phyloP scores from a whole-genome alignment of 2,888 invertebrate genomes.

The Parnassius orleans region DNA sequence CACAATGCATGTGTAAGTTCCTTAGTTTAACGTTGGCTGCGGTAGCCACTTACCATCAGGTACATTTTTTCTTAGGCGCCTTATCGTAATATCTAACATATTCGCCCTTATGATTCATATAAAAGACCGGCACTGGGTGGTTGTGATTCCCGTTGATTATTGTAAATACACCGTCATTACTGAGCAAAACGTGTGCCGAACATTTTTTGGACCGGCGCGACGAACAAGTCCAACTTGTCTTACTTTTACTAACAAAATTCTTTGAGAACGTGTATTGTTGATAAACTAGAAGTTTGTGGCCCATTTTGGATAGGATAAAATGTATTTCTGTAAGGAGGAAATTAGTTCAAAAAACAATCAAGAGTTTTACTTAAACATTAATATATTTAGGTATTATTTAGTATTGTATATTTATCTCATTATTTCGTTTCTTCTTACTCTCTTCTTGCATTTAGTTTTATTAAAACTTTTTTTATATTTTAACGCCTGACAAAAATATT shows the following conservation, averaged over 20 bases:
- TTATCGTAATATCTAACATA: conserved; percentile 43
- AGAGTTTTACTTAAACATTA: not conserved
- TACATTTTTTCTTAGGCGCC: not conserved
- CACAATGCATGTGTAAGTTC: too few relatives aligned
- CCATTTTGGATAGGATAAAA: conserved; percentile 64
- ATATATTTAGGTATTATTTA: too few relatives aligned
- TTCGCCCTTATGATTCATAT: conserved; percentile 52
- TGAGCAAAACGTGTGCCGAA: conserved; percentile 53
- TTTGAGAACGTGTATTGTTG: conserved; percentile 59
- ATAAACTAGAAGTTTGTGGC: conserved; percentile 55
- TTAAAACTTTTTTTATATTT: too few relatives aligned
- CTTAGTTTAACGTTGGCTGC: too few relatives aligned
- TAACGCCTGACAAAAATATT: too few relatives aligned
- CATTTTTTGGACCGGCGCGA: conserved; percentile 64
- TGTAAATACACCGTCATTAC: conserved; percentile 45
- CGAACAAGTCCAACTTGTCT: conserved; percentile 60
- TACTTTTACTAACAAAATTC: conserved; percentile 51
- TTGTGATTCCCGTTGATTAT: conserved; percentile 51
- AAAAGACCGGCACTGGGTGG: conserved; percentile 61
- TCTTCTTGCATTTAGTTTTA: too few relatives aligned
- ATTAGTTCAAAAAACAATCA: not conserved
- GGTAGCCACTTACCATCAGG: too few relatives aligned
- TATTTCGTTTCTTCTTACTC: too few relatives aligned
- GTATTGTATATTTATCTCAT: too few relatives aligned
- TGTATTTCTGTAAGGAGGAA: conserved; percentile 56